Base-by-base conservation (phyloP, 1,140 invertebrate species). In the Sycophaga agraensis region DNA sequence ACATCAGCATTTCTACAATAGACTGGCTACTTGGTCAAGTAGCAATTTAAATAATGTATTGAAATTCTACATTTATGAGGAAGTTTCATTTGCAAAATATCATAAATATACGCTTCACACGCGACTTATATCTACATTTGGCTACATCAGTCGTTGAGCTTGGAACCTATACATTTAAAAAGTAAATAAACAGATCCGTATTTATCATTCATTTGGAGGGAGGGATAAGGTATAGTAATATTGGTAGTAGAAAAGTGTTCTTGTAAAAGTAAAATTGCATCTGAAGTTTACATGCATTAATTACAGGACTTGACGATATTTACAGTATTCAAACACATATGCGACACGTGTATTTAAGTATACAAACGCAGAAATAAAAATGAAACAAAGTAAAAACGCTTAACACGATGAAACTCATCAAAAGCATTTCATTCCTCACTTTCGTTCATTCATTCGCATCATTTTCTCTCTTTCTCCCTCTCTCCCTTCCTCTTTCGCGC, bases 111-210 rank as follows among this genome's bases (percentile, higher is more conserved):
- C 59, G 48, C 49, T 42, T 39, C 43, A 37, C 21, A 54, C 49
- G 64, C 59, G 34, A 39, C 68, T 73, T 68, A 70, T 61, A 67
- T 68, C 65, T 73, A 73, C 65, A 76, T 75, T 76, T 75, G 74
- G 72, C 70, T 75, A 70, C 39, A 72, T 76, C 74, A 75, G 73
- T 76, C 74, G 65, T 69, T 66, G 54, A 63, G 63, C 66, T 70
- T 68, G 61, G 16, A 64, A 48, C 35, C 17, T 60, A 54, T 34
- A 24, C 14, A 2, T 22, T 51, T 59, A 45, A 37, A 34, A 40
- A 43, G 31, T 42, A 50, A 53, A 46, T 43, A 19, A 56, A 57
- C 26, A 9, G 46, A 4, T 56, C 59, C n/a, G n/a, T n/a, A n/a
- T n/a, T n/a, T n/a, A n/a, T n/a, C n/a, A n/a, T 53, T 65, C 26